phyloP scores from a whole-genome alignment of 2,888 invertebrate genomes.

The Caenorhabditis wallacei region DNA sequence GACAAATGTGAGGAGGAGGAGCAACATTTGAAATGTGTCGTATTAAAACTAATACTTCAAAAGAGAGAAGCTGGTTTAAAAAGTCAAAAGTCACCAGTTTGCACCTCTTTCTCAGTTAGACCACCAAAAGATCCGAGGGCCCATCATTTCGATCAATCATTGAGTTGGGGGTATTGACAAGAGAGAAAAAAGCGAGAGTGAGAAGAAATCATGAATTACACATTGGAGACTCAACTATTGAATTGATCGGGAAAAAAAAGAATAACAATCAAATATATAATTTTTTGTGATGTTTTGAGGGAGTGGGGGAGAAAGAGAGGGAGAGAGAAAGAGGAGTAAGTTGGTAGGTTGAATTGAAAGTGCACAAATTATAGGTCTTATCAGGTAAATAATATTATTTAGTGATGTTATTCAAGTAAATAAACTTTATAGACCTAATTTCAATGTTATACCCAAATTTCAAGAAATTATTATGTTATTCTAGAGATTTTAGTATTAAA shows the following conservation, averaged over 20 bases:
- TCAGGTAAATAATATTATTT: constrained; percentile 6
- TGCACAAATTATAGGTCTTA: constrained; percentile 4
- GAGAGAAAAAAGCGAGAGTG: constrained; percentile 39
- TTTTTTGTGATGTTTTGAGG: constrained; percentile 44
- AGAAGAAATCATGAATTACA: constrained; percentile 57
- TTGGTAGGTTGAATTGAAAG: too few relatives aligned
- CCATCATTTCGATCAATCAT: constrained; percentile 54
- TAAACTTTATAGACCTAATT: too few relatives aligned
- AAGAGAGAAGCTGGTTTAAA: neutral
- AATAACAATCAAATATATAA: constrained; percentile 24
- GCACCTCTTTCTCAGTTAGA: constrained; percentile 1
- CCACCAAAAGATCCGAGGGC: constrained; percentile 44
- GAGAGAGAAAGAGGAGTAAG: neutral
- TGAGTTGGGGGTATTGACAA: constrained; percentile 45
- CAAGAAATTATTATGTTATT: too few relatives aligned
- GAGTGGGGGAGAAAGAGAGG: neutral
- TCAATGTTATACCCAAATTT: too few relatives aligned
- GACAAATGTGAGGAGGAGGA: constrained; percentile 1
- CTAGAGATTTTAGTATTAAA: too few relatives aligned
- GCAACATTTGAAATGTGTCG: neutral
- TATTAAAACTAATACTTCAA: too few relatives aligned
- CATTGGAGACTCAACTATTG: constrained; percentile 22
- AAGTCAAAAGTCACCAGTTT: neutral
- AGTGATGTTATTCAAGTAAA: too few relatives aligned
- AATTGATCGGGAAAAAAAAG: constrained; percentile 3